Evolutionary conservation across 2,113 vertebrate genomes (phyloP).

Genomic region (Micronycteris hirsuta): DNA sequence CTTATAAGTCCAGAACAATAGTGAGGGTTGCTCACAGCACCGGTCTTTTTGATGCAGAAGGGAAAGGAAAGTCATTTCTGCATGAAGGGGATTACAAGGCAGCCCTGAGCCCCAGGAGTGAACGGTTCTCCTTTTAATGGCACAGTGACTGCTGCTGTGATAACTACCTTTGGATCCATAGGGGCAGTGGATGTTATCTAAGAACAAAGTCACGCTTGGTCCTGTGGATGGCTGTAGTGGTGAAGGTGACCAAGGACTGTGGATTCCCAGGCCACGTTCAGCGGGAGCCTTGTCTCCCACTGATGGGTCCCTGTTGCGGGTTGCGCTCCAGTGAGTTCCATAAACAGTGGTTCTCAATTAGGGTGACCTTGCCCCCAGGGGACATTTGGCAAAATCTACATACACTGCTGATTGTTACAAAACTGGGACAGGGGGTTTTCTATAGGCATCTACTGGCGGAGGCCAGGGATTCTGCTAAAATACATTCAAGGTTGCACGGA

Average conservation of each 20-base stretch:
- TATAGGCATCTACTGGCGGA: no score
- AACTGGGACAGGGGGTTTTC: not conserved
- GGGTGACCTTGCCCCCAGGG: not conserved
- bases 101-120: not conserved
- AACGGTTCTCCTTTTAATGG: not conserved
- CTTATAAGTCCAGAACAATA: not conserved
- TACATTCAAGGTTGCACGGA: fast-evolving
- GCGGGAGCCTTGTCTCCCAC: not conserved
- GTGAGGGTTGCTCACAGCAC: not conserved
- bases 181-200: not conserved
- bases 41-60: no score
- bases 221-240: not conserved
- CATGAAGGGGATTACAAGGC: not conserved
- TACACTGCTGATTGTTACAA: not conserved
- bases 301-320: not conserved
- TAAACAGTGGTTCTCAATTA: not conserved
- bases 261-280: not conserved
- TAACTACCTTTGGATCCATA: not conserved
- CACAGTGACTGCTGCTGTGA: not conserved
- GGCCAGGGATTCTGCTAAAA: not conserved
- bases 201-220: not conserved
- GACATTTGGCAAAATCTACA: not conserved
- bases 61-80: not conserved
- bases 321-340: not conserved
- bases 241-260: not conserved